phyloP scores from a whole-genome alignment of 1,140 invertebrate species.

The Drosophila melanogaster region Release_6_plus_ISO1_MT NT_033777.3:27331001-27331500 shows the following conservation, averaged over 20 bases:
- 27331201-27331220: conserved; percentile 38
- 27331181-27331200: conserved; percentile 32
- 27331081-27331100: not conserved
- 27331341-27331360: conserved; percentile 40
- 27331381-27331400: conserved; percentile 50
- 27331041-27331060: conserved; percentile 31
- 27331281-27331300: conserved; percentile 74
- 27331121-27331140: conserved; percentile 52
- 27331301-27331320: conserved; percentile 63
- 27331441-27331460: conserved; percentile 18
- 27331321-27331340: conserved; percentile 59
- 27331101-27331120: conserved; percentile 16
- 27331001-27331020: conserved; percentile 48
- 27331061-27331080: conserved; percentile 47
- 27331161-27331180: conserved; percentile 70
- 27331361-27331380: conserved; percentile 68
- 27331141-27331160: conserved; percentile 72
- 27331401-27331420: conserved; percentile 33
- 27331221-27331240: conserved; percentile 3
- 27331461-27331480: not conserved
- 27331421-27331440: too few relatives aligned
- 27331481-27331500: not conserved
- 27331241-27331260: conserved; percentile 51
- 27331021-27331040: conserved; percentile 61
- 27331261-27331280: conserved; percentile 71